phyloP scores from a whole-genome alignment of 2,888 invertebrate genomes.

The Tridacna gigas region DNA sequence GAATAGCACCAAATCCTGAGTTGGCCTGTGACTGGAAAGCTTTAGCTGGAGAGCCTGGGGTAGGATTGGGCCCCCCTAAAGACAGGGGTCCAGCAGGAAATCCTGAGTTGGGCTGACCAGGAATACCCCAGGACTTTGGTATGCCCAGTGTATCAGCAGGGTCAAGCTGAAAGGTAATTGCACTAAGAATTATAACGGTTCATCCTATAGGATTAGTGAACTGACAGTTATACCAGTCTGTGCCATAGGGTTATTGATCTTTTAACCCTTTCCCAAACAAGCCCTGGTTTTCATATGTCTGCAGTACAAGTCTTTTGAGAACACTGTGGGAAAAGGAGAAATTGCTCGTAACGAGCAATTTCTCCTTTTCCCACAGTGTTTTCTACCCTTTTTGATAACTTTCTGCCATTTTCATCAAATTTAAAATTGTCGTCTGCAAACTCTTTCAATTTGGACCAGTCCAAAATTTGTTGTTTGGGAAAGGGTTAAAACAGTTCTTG shows the following conservation, averaged over 20 bases:
- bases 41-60: slow-evolving; percentile 83
- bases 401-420: no score
- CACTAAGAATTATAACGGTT: not conserved
- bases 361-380: no score
- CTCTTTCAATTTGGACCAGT: no score
- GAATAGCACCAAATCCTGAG: slow-evolving; percentile 70
- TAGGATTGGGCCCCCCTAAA: slow-evolving; percentile 64
- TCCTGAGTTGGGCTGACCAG: slow-evolving; percentile 63
- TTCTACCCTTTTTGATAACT: no score
- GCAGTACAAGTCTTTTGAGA: not conserved
- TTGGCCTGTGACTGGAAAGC: slow-evolving; percentile 70
- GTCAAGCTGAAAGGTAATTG: slow-evolving; percentile 61
- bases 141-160: slow-evolving; percentile 68
- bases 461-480: no score
- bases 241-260: no score
- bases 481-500: no score
- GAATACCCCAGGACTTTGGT: slow-evolving; percentile 70
- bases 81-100: slow-evolving; percentile 68
- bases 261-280: not conserved
- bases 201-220: no score
- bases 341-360: not conserved
- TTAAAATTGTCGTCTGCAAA: no score
- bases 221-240: no score
- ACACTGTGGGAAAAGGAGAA: not conserved
- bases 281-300: not conserved